phyloP scores from a whole-genome alignment of 92 coral and sea anemone genomes.

The Bergia sp. region DNA sequence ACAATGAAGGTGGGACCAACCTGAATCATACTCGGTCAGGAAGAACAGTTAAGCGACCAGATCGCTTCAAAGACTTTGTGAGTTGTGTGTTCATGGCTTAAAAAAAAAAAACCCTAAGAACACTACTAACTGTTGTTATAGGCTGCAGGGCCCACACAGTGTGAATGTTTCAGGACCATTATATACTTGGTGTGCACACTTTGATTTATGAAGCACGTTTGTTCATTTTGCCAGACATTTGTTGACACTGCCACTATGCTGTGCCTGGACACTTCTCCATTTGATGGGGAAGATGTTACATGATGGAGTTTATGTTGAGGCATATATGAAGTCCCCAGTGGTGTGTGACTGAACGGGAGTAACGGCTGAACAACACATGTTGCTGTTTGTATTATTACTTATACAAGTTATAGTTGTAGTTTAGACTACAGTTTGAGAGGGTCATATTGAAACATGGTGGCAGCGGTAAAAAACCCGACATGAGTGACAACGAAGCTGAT shows the following conservation, averaged over 20 bases:
- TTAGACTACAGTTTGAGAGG: background rate
- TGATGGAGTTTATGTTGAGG: background rate
- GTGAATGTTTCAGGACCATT: background rate
- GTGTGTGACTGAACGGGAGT: background rate
- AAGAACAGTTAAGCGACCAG: conserved; percentile 2
- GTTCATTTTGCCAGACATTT: background rate
- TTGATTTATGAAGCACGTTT: conserved; percentile 6
- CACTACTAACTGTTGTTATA: background rate
- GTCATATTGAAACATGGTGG: conserved; percentile 1
- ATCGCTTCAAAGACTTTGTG: conserved; percentile 11
- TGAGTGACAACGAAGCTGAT: conserved; percentile 22
- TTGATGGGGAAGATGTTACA: conserved; percentile 2
- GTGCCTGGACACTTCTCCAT: background rate
- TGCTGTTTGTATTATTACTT: background rate
- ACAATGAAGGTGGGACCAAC: conserved; percentile 19
- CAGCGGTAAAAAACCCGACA: background rate
- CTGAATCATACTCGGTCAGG: background rate
- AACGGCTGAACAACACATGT: background rate
- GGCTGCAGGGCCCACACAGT: conserved; percentile 5
- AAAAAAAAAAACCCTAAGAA: background rate
- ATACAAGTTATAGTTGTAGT: background rate
- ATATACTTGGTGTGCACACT: background rate
- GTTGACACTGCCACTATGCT: background rate
- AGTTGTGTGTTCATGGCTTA: conserved; percentile 3
- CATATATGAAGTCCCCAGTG: background rate